A percentile compares a stretch with the other conserved stretches of the same genome.
Evolutionary conservation across 2,888 invertebrate genomes (phyloP).

Genomic region (Beris chalybata): DNA sequence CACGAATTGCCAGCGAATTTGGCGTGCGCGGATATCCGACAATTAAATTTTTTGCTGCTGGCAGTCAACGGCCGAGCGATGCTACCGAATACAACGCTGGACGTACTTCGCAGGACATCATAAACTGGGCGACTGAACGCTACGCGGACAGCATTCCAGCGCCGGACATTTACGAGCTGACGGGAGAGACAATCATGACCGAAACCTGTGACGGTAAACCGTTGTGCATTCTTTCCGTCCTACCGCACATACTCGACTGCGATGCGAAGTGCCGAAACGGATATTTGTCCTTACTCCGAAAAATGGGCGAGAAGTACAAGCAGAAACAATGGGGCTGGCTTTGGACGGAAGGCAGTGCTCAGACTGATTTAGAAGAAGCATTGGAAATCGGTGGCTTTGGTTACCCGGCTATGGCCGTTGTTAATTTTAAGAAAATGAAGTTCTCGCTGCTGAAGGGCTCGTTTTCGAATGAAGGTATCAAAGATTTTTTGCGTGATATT

Average conservation of each 20-base stretch:
- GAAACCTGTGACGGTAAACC: constrained; percentile 82
- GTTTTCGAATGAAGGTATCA: constrained; percentile 92
- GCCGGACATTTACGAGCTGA: constrained; percentile 80
- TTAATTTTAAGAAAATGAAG: constrained; percentile 96
- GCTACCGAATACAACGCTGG: constrained; percentile 91
- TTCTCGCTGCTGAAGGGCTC: constrained; percentile 91
- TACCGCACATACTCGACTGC: constrained; percentile 96
- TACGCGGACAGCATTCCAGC: constrained; percentile 83
- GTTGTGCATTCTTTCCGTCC: constrained; percentile 85
- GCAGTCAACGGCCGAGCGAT: constrained; percentile 69
- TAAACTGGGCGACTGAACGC: constrained; percentile 86
- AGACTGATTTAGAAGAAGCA: constrained; percentile 80
- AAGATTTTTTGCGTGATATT: constrained; percentile 90
- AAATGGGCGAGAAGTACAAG: constrained; percentile 88
- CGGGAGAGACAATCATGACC: constrained; percentile 65
- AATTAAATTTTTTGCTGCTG: constrained; percentile 86
- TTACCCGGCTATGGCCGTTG: constrained; percentile 97
- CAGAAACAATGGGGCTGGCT: constrained; percentile 97
- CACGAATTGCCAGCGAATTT: constrained; percentile 77
- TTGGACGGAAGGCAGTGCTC: constrained; percentile 92
- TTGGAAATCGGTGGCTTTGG: constrained; percentile 97
- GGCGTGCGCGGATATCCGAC: constrained; percentile 94
- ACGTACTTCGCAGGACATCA: constrained; percentile 85
- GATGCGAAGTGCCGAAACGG: constrained; percentile 87
- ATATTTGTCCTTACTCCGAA: constrained; percentile 73